These are phyloP conservation scores for Phalacrocorax aristotelis DNA, from an alignment of 2,113 vertebrate genomes.

Conservation along the genomic window DNA sequence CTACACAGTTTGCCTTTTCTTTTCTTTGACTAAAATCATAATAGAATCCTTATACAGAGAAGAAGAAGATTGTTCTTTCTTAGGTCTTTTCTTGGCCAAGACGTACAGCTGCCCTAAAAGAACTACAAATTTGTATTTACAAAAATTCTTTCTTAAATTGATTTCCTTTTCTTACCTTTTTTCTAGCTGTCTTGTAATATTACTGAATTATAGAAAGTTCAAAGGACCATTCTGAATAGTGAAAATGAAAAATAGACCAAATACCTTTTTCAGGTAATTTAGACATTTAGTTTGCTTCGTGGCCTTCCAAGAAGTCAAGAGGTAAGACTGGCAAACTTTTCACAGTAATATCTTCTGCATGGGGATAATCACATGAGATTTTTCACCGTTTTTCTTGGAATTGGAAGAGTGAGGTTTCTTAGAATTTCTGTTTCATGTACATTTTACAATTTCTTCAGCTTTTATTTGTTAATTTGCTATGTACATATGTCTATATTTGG, in stretches of 20 bases:
- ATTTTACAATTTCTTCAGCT: background rate
- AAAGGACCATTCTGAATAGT: background rate
- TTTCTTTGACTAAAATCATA: background rate
- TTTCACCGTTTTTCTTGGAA: background rate
- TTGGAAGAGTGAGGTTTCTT: fast-evolving
- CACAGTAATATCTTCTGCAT: background rate
- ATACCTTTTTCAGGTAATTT: background rate
- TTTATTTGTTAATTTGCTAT: background rate
- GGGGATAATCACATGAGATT: background rate
- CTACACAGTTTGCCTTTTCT: background rate
- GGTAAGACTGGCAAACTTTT: background rate
- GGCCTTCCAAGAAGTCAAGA: background rate
- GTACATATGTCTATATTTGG: background rate
- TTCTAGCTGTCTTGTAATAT: background rate
- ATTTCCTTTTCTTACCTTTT: background rate
- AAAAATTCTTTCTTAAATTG: background rate
- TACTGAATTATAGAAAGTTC: background rate
- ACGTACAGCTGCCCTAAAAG: background rate
- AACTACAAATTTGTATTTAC: background rate
- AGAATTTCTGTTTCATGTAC: background rate
- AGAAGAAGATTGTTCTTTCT: background rate
- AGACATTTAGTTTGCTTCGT: background rate
- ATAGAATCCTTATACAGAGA: background rate
- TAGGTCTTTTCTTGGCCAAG: background rate
- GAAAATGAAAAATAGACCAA: background rate